These are phyloP conservation scores for Eristalis arbustorum DNA, from an alignment of 2,888 invertebrate species.

Conservation along the genomic window DNA sequence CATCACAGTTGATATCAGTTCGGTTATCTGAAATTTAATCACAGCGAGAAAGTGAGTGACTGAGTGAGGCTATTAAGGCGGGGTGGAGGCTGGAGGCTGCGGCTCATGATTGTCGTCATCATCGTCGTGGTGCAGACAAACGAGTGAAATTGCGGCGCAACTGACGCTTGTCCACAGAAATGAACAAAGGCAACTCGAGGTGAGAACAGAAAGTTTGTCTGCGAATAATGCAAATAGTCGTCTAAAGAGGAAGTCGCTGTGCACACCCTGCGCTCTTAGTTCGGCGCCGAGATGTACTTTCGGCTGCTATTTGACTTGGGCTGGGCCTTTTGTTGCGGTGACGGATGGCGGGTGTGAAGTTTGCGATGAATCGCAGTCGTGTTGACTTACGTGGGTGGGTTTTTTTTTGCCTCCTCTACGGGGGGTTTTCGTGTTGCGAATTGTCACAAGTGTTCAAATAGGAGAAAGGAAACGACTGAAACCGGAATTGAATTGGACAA, in stretches of 20 bases:
- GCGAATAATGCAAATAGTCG: not conserved
- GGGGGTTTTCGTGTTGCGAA: not conserved
- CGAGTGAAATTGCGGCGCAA: not conserved
- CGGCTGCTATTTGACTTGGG: not conserved
- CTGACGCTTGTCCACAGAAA: conserved; percentile 3
- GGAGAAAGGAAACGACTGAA: not conserved
- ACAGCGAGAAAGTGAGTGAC: not conserved
- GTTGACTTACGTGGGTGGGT: not conserved
- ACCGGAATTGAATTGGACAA: not conserved
- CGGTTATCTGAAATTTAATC: conserved; percentile 81
- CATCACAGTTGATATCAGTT: conserved; percentile 83
- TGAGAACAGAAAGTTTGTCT: not conserved
- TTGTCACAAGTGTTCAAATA: not conserved
- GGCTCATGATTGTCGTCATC: not conserved
- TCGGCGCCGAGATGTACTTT: not conserved
- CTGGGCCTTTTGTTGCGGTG: not conserved
- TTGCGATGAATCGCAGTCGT: not conserved
- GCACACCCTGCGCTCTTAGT: not conserved
- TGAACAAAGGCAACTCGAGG: conserved; percentile 5
- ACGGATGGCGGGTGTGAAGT: not conserved
- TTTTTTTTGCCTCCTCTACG: too few relatives aligned
- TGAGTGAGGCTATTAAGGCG: not conserved
- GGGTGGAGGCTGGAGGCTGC: not conserved
- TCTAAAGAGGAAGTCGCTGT: not conserved
- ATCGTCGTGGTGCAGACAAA: not conserved